phyloP scores from a whole-genome alignment of 1,140 invertebrate species.

The Leptinotarsa lineolata region DNA sequence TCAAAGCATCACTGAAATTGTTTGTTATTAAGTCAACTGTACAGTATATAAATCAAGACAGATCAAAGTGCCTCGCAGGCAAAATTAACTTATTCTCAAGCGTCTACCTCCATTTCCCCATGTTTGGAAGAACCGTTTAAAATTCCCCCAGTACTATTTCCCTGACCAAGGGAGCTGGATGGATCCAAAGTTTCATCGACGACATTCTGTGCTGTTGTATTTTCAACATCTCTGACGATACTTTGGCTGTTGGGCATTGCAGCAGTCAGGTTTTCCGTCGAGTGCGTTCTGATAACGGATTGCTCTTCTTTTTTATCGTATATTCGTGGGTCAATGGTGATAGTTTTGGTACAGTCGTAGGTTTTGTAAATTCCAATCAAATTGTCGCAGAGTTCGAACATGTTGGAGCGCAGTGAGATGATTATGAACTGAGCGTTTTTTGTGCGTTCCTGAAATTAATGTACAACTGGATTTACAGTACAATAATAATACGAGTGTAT shows the following conservation, averaged over 20 bases:
- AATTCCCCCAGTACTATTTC: neutral
- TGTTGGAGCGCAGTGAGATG: conserved; percentile 94
- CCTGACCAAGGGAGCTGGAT: neutral
- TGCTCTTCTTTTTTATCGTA: conserved; percentile 25
- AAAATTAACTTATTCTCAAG: neutral
- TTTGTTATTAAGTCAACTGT: too few relatives aligned
- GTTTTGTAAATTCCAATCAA: conserved; percentile 97
- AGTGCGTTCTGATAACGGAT: neutral
- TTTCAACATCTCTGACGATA: neutral
- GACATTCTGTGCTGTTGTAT: neutral
- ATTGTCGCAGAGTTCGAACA: conserved; percentile 86
- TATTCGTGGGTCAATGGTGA: conserved; percentile 64
- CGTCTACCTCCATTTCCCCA: conserved; percentile 18
- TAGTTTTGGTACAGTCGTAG: conserved; percentile 82
- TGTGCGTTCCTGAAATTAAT: conserved; percentile 78
- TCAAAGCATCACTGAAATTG: too few relatives aligned
- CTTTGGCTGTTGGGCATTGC: neutral
- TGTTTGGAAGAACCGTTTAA: neutral
- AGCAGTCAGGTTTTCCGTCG: neutral
- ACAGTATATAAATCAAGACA: neutral
- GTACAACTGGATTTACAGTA: neutral
- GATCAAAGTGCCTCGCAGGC: too few relatives aligned
- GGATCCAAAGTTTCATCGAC: conserved; percentile 6
- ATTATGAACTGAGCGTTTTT: conserved; percentile 99
- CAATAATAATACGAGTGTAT: too few relatives aligned